phyloP scores from a whole-genome alignment of 2,797 vertebrate genomes.

The Catamblyrhynchus diadema region DNA sequence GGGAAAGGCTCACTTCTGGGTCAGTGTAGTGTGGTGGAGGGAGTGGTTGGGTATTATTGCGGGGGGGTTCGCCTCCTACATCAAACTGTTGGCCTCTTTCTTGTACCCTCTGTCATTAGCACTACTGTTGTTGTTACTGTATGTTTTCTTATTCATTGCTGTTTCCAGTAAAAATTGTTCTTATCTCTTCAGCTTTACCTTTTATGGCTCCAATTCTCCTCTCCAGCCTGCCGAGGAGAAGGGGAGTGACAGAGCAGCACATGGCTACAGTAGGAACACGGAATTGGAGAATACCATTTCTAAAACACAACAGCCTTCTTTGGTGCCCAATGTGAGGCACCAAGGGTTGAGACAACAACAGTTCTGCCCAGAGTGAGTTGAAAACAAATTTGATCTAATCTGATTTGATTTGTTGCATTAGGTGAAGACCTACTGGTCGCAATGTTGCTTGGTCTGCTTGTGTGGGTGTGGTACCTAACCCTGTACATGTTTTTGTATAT shows the following conservation, averaged over 20 bases:
- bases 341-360: not conserved
- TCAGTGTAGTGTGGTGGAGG: not conserved
- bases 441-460: not conserved
- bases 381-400: not conserved
- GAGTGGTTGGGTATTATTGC: not conserved
- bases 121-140: not conserved
- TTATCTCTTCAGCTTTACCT: not conserved
- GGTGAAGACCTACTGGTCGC: not conserved
- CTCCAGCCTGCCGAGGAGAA: not conserved
- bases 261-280: not conserved
- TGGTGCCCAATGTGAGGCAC: not conserved
- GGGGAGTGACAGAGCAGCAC: not conserved
- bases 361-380: not conserved
- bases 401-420: not conserved
- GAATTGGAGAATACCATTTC: not conserved
- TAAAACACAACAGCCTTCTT: not conserved
- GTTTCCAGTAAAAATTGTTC: not conserved
- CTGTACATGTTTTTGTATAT: not conserved
- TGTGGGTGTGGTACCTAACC: not conserved
- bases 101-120: not conserved
- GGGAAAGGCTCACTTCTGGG: not conserved
- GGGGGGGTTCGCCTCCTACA: accelerated
- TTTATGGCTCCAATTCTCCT: not conserved
- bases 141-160: not conserved
- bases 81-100: not conserved